Evolutionary conservation across 1,140 invertebrate species (phyloP).

Genomic region (Drosophila elegans): DNA sequence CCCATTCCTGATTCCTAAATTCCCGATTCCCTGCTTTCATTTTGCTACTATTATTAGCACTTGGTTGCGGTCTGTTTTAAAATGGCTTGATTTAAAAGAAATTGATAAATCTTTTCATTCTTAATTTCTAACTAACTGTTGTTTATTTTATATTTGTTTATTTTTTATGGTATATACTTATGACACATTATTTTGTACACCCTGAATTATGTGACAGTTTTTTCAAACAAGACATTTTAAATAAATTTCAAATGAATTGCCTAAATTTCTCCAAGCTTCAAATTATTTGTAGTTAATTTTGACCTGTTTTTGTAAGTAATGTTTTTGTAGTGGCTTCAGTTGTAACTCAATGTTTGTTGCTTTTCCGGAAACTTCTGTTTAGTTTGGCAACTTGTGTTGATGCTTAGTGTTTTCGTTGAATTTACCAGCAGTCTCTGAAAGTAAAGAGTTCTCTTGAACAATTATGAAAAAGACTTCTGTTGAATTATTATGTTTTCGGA

Average conservation of each 20-base stretch:
- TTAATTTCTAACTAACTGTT: no score
- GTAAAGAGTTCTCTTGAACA: background rate
- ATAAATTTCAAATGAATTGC: no score
- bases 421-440: background rate
- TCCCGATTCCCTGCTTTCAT: no score
- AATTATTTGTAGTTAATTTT: background rate
- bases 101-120: background rate
- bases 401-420: conserved; percentile 2
- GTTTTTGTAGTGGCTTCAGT: background rate
- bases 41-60: conserved; percentile 6
- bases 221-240: no score
- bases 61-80: background rate
- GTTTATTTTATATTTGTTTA: no score
- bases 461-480: no score
- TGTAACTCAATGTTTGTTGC: background rate
- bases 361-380: background rate
- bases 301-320: background rate
- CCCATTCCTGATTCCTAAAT: background rate
- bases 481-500: background rate
- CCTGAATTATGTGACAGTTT: no score
- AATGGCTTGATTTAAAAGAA: background rate
- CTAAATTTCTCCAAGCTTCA: background rate
- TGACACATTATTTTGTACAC: no score
- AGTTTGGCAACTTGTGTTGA: background rate
- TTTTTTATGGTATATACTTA: no score